Base-by-base conservation (phyloP, 2,888 invertebrate genomes). In the Lochmaea capreae region DNA sequence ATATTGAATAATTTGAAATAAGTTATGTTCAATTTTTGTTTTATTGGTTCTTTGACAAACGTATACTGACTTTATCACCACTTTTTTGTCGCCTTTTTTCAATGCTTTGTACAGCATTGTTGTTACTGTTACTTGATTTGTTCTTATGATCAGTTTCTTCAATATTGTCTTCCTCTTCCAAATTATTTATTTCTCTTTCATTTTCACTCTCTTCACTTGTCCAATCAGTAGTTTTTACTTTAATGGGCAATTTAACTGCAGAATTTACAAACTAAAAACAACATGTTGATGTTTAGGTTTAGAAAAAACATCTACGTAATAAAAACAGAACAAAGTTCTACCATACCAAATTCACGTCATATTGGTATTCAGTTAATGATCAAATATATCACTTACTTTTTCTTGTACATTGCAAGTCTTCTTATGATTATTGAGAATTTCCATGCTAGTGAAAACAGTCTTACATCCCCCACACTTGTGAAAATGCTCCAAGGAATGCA, bases 11-110 rank as follows among this genome's bases (percentile, higher is more conserved):
- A 46, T 46, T 46, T 46, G 12, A 11, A 46, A 11, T 46, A 12
- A 14, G 46, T 14, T 12, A 43, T 46, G 11, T 12, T 14, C 12
- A 46, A 12, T 46, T 46, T 11, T 14, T 39, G 33, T 39, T 39
- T 39, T 8, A 39, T 39, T 39, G 33, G 9, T 6, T 9, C 9
- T 8, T 39, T 39, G 33, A 6, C 33, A 4, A 33, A 33, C 5
- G 33, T 33, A 6, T 18, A 63, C 42, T 91, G 39, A 88, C 85
- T 81, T 90, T 90, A 1, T 89, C 88, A 0, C 88, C 85, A 86
- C 79, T 85, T 77, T 78, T 87, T 76, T 57, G 54, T 2, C 42
- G 6, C 43, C 83, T 85, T 67, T 73, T 74, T 39, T 78, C 46
- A 52, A 42, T 58, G 14, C 14, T 46, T 43, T 42, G 57, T 9